Evolutionary conservation across 2,113 vertebrate species (phyloP).

Genomic region (Hyaena hyaena): DNA sequence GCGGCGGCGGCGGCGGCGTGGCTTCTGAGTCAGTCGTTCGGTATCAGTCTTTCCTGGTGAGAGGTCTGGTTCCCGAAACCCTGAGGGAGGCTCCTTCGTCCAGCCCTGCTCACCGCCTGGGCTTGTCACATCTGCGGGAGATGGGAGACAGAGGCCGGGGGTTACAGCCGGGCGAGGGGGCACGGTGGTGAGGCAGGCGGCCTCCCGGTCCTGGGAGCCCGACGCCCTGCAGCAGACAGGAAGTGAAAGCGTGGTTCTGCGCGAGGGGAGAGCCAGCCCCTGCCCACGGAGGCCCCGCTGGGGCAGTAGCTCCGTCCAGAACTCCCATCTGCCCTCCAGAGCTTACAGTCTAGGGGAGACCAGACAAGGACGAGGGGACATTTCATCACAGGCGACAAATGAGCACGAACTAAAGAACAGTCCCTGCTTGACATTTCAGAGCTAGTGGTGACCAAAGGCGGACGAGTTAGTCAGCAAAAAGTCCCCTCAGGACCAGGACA

Average conservation of each 20-base stretch:
- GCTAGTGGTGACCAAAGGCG: not conserved
- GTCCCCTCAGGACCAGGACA: too few relatives aligned
- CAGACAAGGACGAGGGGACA: constrained; percentile 30
- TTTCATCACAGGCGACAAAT: constrained; percentile 40
- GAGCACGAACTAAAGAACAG: not conserved
- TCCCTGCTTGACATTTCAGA: not conserved
- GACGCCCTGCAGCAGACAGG: not conserved
- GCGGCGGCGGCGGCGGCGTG: constrained; percentile 24
- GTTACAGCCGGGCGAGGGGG: constrained; percentile 66
- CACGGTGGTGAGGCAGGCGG: not conserved
- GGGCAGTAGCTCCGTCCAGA: not conserved
- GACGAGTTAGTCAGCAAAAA: not conserved
- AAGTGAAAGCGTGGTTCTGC: not conserved
- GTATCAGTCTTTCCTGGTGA: constrained; percentile 83
- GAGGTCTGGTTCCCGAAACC: constrained; percentile 88
- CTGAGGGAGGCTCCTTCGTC: constrained; percentile 86
- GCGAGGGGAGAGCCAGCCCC: not conserved
- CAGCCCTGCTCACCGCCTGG: constrained; percentile 94
- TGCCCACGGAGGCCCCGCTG: not conserved
- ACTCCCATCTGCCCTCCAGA: not conserved
- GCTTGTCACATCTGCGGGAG: constrained; percentile 95
- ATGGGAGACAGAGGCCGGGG: constrained; percentile 43
- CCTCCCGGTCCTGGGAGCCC: not conserved
- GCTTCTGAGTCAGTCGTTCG: constrained; percentile 73
- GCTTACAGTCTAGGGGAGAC: not conserved